Percentiles rank a stretch among this genome's conserved stretches.
Conservation (phyloP, 2,797 vertebrate genomes). For the Pseudochirops corinnae region DNA sequence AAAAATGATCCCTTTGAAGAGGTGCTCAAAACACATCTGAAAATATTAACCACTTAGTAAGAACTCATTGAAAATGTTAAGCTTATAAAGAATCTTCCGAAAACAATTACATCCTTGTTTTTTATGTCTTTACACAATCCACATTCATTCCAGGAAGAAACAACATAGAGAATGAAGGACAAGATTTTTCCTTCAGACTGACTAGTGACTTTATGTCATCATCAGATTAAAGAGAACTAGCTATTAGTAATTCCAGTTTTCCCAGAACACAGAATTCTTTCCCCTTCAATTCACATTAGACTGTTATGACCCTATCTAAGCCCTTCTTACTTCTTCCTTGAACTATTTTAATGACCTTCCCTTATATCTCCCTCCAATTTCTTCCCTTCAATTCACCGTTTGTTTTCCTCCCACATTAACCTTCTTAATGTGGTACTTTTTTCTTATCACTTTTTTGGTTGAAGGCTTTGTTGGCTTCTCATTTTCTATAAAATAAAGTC, state of each 20-base stretch:
- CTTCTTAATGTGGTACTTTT: neutral
- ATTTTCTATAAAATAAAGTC: neutral
- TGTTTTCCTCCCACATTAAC: neutral
- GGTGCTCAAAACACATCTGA: neutral
- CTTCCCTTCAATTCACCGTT: neutral
- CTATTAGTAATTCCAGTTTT: neutral
- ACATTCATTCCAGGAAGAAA: neutral
- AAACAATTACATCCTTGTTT: neutral
- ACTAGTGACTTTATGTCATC: neutral
- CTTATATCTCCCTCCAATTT: neutral
- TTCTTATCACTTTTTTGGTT: too few species aligned
- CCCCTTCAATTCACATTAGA: neutral
- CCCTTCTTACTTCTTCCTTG: conserved; percentile 18
- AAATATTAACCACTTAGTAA: neutral
- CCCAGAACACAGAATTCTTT: neutral
- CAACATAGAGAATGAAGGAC: neutral
- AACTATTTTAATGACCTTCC: neutral
- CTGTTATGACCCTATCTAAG: neutral
- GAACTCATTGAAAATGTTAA: neutral
- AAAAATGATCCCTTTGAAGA: neutral
- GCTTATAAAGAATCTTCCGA: neutral
- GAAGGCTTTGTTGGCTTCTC: neutral
- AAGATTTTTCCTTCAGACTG: neutral
- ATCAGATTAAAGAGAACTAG: neutral
- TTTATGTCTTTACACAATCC: neutral